Evolutionary conservation across 2,888 invertebrate genomes (phyloP), one percentile per base, ranked within the genome.

Genomic region (Perdita meconis): DNA sequence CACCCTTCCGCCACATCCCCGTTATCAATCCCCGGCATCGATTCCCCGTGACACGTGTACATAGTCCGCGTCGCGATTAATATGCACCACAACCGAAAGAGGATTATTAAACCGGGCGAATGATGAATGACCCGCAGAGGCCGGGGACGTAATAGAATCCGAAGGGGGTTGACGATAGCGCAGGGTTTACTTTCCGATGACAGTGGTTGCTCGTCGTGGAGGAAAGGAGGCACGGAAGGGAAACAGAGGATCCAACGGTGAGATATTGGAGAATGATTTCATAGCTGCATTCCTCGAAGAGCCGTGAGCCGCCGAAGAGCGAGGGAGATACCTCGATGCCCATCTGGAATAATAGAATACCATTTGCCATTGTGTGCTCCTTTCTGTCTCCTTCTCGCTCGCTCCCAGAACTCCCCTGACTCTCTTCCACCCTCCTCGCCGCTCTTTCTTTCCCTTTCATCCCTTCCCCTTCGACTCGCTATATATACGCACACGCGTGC

Each of bases 261-360:
- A 90, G 88, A 90, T 87, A 89, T 88, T 82, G 86, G 85, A 86
- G 89, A 89, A 90, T 88, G 88, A 90, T 90, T 90, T 88, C 87
- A 88, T 88, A 87, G 86, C 83, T 86, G 86, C 91, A 91, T 91
- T 91, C 90, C 89, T 61, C 71, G 77, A 38, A 34, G 63, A 24
- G 26, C 71, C 71, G 70, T 71, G 74, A 81, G 66, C 73, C 75
- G 70, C 73, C 74, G 66, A 64, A 47, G 77, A 71, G 72, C 16
- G 61, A 74, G 77, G 67, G 81, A 78, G 87, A 82, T 78, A 79
- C 76, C 74, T 69, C 76, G 86, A 85, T 65, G 82, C 86, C 88
- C 89, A 90, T 90, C 90, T 90, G 89, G 89, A 90, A 91, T 91
- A 91, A 91, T 90, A 90, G 91, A 91, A 91, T 91, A 90, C 91